Conservation (phyloP, 2,113 vertebrate genomes). For the Electrona antarctica region DNA sequence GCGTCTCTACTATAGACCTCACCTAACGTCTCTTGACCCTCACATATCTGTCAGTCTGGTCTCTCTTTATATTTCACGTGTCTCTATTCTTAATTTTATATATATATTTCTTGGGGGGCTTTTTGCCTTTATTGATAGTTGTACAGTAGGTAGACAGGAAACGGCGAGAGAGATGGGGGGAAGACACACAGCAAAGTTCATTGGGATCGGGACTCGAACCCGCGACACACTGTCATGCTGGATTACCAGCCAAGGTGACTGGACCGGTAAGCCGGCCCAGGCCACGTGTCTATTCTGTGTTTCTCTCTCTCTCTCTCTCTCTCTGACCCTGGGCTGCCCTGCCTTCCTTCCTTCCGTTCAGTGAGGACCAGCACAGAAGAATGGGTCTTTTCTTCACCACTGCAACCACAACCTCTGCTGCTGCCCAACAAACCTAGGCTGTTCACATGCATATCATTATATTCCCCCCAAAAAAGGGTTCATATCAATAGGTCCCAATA, state of each 20-base stretch:
- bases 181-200: too few species aligned
- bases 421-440: constrained; percentile 25
- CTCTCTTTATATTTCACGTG: not conserved
- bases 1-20: not conserved
- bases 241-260: too few species aligned
- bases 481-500: not conserved
- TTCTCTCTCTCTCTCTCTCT: not conserved
- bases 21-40: not conserved
- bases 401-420: constrained; percentile 39
- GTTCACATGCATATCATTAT: constrained; percentile 16
- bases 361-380: constrained; percentile 42
- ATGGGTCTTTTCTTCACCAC: constrained; percentile 62
- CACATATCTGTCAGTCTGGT: not conserved
- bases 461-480: not conserved
- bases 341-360: constrained; percentile 53
- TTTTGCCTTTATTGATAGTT: too few species aligned
- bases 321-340: constrained; percentile 33
- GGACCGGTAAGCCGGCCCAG: too few species aligned
- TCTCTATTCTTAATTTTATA: not conserved
- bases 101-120: not conserved
- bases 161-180: too few species aligned
- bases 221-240: too few species aligned
- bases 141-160: too few species aligned
- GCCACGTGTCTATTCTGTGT: not conserved
- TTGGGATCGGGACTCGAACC: too few species aligned